Evolutionary conservation across 2,888 invertebrate species (phyloP).

Genomic region (Coenonympha glycerion): DNA sequence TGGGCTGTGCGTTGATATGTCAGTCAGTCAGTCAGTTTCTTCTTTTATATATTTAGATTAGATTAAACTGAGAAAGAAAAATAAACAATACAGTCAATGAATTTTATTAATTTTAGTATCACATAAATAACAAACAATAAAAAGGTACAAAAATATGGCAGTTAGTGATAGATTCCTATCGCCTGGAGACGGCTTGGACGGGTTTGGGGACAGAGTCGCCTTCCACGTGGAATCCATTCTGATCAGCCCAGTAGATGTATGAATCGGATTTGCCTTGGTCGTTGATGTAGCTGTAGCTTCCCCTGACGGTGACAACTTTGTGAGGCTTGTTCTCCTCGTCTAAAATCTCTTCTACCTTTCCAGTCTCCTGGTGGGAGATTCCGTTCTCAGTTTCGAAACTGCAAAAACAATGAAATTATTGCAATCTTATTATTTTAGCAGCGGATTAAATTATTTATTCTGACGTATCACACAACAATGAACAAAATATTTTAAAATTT

Average conservation of each 20-base stretch:
- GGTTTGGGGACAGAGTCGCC: constrained; percentile 78
- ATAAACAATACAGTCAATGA: constrained; percentile 23
- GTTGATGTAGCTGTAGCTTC: constrained; percentile 75
- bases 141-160: constrained; percentile 55
- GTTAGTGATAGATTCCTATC: constrained; percentile 36
- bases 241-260: constrained; percentile 76
- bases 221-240: constrained; percentile 78
- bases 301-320: constrained; percentile 74
- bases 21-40: too few species aligned
- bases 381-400: constrained; percentile 76
- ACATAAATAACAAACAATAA: constrained; percentile 43
- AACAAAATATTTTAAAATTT: too few species aligned
- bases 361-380: constrained; percentile 68
- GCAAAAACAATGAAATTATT: constrained; percentile 13
- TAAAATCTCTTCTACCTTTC: constrained; percentile 51
- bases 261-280: constrained; percentile 71
- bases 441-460: too few species aligned
- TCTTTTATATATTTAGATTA: too few species aligned
- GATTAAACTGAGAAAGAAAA: background rate
- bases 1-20: too few species aligned
- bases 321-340: constrained; percentile 77
- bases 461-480: too few species aligned
- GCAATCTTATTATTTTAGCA: too few species aligned
- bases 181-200: constrained; percentile 35
- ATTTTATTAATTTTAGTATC: constrained; percentile 35